Base-by-base conservation (phyloP, 2,797 vertebrate species). In the Graptemys geographica region DNA sequence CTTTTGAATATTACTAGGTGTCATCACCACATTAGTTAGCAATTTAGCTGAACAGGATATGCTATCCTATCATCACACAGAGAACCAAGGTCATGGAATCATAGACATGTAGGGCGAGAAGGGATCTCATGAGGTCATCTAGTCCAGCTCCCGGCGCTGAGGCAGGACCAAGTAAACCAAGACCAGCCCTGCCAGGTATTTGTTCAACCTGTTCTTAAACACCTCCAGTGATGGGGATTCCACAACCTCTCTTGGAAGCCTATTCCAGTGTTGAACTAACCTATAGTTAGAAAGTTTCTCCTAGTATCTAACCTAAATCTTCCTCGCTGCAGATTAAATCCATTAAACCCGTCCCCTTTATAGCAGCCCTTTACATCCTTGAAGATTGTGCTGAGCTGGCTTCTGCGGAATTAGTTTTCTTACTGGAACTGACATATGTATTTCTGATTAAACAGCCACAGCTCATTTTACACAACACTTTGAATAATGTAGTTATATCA, bases 31-130 rank as follows among this genome's bases (percentile, higher is more conserved):
- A 56, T 4, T 4, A 5, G 27, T 41, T 47, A 55, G 33, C 49
- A 59, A 31, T 33, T 0, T 0, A 83, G 69, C 11, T 44, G 47
- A 44, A 72, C 0, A 1, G 25, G 33, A 52, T 0, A 51, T 7
- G 25, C 55, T 1, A 1, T 31, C 78, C 47, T 51, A 15, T 9
- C 3, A 6, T 56, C 84, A 72, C 76, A 72, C 49, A 52, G 12
- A 49, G 41, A 11, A 44, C 37, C 21, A 74, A 15, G 16, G 13
- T 31, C 11, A 62, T 16, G 33, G 13, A 62, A 62, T 62, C 31
- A 62, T 62, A 31, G 59, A 65, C 7, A 65, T 9, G 33, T 65
- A 19, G 16, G 62, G 33, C 8, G 33, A 65, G 33, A n/a, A 19
- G 15, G 62, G 62, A n/a, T n/a, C 33, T 65, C 33, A 9, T 18